Evolutionary conservation across 2,113 vertebrate species (phyloP).

Genomic region (Xiphophorus couchianus): DNA sequence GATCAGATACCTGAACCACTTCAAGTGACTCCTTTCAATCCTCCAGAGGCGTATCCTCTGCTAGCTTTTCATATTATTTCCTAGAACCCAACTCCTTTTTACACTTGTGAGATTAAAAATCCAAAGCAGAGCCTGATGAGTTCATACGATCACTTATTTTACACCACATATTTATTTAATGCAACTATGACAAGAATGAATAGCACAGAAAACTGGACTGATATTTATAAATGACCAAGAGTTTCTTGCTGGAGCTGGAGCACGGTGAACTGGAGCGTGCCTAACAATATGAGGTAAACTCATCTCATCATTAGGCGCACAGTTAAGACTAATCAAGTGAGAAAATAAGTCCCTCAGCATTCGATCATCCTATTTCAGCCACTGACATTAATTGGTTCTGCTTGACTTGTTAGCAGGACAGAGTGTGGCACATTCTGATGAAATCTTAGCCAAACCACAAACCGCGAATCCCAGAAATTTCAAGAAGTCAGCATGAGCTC

Average conservation of each 20-base stretch:
- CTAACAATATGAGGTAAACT: slow-evolving; percentile 26
- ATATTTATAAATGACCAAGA: slow-evolving; percentile 2
- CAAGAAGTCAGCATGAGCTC: slow-evolving; percentile 49
- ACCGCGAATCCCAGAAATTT: slow-evolving; percentile 50
- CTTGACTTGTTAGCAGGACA: slow-evolving; percentile 28
- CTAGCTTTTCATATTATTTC: neutral
- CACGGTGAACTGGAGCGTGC: neutral
- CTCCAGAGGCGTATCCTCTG: too few relatives aligned
- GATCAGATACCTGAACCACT: too few relatives aligned
- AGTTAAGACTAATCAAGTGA: slow-evolving; percentile 33
- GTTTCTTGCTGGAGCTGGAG: slow-evolving; percentile 8
- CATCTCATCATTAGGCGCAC: slow-evolving; percentile 35
- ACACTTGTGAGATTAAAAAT: too few relatives aligned
- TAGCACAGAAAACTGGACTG: neutral
- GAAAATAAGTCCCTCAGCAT: slow-evolving; percentile 24
- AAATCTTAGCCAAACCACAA: slow-evolving; percentile 41
- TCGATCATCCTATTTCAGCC: slow-evolving; percentile 57
- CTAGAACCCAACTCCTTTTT: neutral
- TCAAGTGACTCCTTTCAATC: too few relatives aligned
- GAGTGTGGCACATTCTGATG: slow-evolving; percentile 26
- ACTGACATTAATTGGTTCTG: slow-evolving; percentile 50
- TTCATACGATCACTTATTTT: neutral
- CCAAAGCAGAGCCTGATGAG: neutral
- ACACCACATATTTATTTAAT: neutral
- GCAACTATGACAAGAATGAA: neutral